Evolutionary conservation across 1,140 invertebrate species (phyloP), one percentile per base, ranked within the genome.

Genomic region (Hermetia illucens): DNA sequence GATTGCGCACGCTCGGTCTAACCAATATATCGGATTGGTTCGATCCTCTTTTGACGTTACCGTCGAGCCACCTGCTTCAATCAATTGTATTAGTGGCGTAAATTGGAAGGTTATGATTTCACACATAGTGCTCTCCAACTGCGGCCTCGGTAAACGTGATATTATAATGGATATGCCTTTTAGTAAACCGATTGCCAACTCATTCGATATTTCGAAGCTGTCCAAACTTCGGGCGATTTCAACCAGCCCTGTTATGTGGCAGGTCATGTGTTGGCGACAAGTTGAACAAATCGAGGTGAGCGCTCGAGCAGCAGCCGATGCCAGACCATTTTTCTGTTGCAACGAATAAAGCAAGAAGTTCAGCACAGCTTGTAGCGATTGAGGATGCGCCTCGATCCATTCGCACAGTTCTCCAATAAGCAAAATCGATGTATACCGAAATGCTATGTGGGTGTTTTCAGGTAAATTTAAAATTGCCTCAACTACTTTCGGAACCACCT

Each of bases 351-450:
- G 62, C 20, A 93, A 63, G 48, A 79, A 84, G 59, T 89, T 81
- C 34, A 93, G 64, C 25, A 84, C 74, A 8, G 83, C 77, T 55
- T 87, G 79, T 49, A 93, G 59, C 19, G 76, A 75, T 40, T 79
- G 71, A 0, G 83, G 71, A 67, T 97, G 88, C 57, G 74, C 74
- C 51, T 93, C 82, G 27, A 98, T 82, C 94, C 94, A 98, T 53
- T 96, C 89, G 49, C 86, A 82, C 15, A 98, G 67, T 64, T 95
- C 90, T 4, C 91, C 92, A 21, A 98, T 64, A 12, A 98, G 65
- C 41, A 87, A 69, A 34, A 94, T 76, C 46, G 86, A 88, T 1
- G 93, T 95, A 52, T 86, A 78, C 33, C 82, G 68, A 0, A 98
- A 84, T 8, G 88, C 87, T 33, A 89, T 70, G 53, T 97, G 92